A percentile compares a stretch with the other conserved stretches of the same genome.
These are phyloP conservation scores for Phalacrocorax pelagicus DNA, from an alignment of 2,113 vertebrate species.

Conservation along the genomic window DNA sequence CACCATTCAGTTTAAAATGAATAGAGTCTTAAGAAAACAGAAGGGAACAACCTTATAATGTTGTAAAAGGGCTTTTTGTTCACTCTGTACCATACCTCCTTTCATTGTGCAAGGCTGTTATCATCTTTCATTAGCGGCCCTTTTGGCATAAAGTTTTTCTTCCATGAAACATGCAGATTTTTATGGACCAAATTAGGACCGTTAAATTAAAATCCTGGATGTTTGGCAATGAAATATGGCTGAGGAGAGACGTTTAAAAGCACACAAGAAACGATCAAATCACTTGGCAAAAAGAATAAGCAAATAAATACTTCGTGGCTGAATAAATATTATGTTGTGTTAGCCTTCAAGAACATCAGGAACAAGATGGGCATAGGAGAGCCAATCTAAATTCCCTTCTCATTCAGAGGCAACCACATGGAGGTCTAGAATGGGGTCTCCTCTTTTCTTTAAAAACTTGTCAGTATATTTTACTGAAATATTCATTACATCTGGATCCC, in stretches of 20 bases:
- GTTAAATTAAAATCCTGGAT: slow-evolving; percentile 7
- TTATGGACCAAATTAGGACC: neutral
- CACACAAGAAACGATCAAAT: neutral
- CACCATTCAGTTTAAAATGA: neutral
- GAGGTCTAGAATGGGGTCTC: neutral
- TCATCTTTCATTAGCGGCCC: neutral
- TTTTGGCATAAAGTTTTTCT: neutral
- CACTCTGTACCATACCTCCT: neutral
- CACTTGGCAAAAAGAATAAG: neutral
- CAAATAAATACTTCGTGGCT: neutral
- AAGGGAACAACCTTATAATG: neutral
- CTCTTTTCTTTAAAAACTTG: neutral
- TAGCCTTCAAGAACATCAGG: neutral
- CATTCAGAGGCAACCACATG: neutral
- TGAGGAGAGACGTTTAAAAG: neutral
- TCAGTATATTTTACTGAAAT: neutral
- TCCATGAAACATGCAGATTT: neutral
- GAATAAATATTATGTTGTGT: neutral
- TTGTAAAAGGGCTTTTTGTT: slow-evolving; percentile 12
- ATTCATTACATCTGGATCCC: neutral
- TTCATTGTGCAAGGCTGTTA: slow-evolving; percentile 9
- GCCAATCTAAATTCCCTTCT: neutral
- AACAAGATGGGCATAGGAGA: neutral
- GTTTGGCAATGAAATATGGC: neutral
- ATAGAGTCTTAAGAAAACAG: slow-evolving; percentile 24